Percentiles rank a stretch among this genome's conserved stretches.
Evolutionary conservation across 1,140 invertebrate genomes (phyloP).

Genomic region (Zaprionus nigranus): DNA sequence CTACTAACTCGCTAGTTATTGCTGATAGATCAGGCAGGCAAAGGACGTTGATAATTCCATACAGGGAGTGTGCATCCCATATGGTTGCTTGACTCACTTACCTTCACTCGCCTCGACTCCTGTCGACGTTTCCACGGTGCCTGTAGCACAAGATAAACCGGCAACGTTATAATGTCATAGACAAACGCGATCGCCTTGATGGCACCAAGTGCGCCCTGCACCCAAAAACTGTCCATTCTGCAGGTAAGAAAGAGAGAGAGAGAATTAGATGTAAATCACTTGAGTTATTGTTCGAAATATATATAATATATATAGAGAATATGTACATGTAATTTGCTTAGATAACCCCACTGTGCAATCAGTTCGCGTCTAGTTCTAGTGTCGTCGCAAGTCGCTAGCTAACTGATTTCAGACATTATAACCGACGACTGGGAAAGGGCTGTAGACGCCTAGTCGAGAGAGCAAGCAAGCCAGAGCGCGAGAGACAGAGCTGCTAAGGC

Average conservation of each 20-base stretch:
- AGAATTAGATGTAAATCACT: conserved; percentile 36
- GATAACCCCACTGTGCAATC: conserved; percentile 28
- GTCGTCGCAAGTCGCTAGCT: conserved; percentile 56
- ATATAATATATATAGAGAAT: background rate
- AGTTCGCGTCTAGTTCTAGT: conserved; percentile 30
- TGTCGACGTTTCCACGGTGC: conserved; percentile 93
- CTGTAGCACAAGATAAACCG: conserved; percentile 94
- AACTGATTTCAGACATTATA: conserved; percentile 70
- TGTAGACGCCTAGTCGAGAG: conserved; percentile 2
- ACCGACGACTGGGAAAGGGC: conserved; percentile 52
- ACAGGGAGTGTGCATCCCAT: background rate
- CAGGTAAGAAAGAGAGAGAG: background rate
- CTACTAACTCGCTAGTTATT: background rate
- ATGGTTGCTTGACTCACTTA: conserved; percentile 63
- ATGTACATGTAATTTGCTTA: background rate
- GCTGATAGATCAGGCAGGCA: background rate
- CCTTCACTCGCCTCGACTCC: conserved; percentile 91
- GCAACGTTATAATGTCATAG: conserved; percentile 95
- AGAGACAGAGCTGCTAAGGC: background rate
- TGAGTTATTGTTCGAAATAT: conserved; percentile 29
- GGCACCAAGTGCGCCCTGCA: conserved; percentile 89
- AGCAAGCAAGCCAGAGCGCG: background rate
- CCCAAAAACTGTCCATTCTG: conserved; percentile 92
- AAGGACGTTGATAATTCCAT: background rate
- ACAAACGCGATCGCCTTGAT: conserved; percentile 92